Evolutionary conservation across 2,888 invertebrate genomes (phyloP).

Genomic region (Scaptomyza caliginosa): DNA sequence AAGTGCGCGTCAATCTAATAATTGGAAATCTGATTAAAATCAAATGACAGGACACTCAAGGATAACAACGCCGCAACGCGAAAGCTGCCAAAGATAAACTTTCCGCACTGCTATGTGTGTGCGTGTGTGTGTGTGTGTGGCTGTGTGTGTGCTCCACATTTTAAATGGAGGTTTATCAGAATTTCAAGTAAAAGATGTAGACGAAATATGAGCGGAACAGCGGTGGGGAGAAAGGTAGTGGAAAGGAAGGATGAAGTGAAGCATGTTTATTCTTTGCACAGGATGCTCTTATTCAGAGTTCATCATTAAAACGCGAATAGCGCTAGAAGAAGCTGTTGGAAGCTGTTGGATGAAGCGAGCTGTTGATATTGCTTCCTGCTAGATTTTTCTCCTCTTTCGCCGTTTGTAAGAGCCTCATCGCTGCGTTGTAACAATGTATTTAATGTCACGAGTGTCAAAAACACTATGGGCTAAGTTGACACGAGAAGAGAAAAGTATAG

Average conservation of each 20-base stretch:
- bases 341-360: background rate
- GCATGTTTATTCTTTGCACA: background rate
- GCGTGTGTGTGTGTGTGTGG: background rate
- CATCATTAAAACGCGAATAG: background rate
- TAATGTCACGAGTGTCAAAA: constrained; percentile 5
- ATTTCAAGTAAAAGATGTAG: constrained; percentile 1
- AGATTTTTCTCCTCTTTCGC: background rate
- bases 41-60: constrained; percentile 38
- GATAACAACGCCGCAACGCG: constrained; percentile 19
- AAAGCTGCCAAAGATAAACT: constrained; percentile 27
- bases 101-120: constrained; percentile 2
- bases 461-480: constrained; percentile 1
- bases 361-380: background rate
- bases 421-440: constrained; percentile 2
- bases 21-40: constrained; percentile 55
- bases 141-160: constrained; percentile 1
- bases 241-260: background rate
- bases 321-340: background rate
- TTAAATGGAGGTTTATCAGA: constrained; percentile 12
- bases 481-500: background rate
- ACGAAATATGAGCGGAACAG: background rate
- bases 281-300: background rate
- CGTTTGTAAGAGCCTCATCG: background rate
- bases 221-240: background rate
- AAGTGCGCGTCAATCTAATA: constrained; percentile 53